Evolutionary conservation across 2,113 vertebrate species (phyloP).

Genomic region (Cervus canadensis): DNA sequence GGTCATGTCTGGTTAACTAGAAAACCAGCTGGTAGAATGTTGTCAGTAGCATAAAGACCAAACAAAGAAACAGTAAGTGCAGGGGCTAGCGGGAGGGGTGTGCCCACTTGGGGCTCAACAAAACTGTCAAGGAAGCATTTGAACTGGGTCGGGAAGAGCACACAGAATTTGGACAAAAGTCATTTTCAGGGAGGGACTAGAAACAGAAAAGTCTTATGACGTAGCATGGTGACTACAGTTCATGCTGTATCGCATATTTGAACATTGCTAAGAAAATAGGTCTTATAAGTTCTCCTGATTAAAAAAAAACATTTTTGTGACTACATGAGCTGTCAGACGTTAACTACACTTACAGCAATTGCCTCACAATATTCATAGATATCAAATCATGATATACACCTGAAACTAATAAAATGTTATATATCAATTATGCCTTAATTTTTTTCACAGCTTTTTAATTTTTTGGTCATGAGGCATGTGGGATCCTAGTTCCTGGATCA

Average conservation of each 20-base stretch:
- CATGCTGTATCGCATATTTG: neutral
- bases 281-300: neutral
- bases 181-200: neutral
- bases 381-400: neutral
- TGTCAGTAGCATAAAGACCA: neutral
- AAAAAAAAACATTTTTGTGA: neutral
- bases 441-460: neutral
- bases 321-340: neutral
- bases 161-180: neutral
- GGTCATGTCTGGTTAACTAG: neutral
- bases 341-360: too few relatives aligned
- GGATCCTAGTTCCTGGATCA: neutral
- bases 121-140: neutral
- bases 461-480: neutral
- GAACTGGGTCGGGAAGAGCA: neutral
- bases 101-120: neutral
- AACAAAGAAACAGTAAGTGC: neutral
- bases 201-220: neutral
- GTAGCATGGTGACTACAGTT: neutral
- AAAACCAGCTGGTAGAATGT: neutral
- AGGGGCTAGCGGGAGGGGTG: neutral
- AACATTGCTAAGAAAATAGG: neutral
- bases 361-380: neutral
- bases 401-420: neutral
- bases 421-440: neutral